Conservation (phyloP, 1,140 invertebrate genomes). For the Stenopsyche tienmushanensis region DNA sequence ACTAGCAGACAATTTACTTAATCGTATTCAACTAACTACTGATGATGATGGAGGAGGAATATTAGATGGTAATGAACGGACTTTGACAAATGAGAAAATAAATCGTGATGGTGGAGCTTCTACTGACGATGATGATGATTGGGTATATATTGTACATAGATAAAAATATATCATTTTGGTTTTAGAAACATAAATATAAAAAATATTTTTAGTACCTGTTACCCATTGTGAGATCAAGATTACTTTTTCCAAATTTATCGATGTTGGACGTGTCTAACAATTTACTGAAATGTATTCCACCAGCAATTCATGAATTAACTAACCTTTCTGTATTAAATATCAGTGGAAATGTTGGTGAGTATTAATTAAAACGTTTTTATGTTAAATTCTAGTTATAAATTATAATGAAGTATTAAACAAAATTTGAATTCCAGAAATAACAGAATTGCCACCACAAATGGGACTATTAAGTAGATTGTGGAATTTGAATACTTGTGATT, state of each 20-base stretch:
- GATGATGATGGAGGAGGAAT: constrained; percentile 63
- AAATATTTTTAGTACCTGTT: constrained; percentile 47
- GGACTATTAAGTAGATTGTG: constrained; percentile 90
- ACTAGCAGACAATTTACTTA: constrained; percentile 82
- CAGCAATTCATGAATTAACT: constrained; percentile 80
- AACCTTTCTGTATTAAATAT: constrained; percentile 94
- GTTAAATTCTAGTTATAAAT: not conserved
- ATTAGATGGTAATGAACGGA: constrained; percentile 37
- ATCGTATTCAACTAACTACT: constrained; percentile 74
- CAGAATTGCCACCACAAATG: constrained; percentile 90
- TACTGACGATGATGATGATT: constrained; percentile 59
- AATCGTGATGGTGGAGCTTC: constrained; percentile 46
- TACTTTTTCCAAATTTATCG: constrained; percentile 91
- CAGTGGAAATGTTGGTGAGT: constrained; percentile 76
- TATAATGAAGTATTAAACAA: not conserved
- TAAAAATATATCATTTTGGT: not conserved
- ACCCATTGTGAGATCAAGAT: constrained; percentile 60
- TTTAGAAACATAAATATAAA: not conserved
- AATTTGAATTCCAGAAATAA: constrained; percentile 62
- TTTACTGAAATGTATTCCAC: constrained; percentile 69
- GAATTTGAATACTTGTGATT: constrained; percentile 93
- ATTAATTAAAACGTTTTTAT: too few species aligned
- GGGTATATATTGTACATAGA: constrained; percentile 47
- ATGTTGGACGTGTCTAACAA: constrained; percentile 96
- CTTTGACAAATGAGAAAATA: constrained; percentile 21